Conservation (phyloP, 1,140 invertebrate species). For the Nymphalis io region DNA sequence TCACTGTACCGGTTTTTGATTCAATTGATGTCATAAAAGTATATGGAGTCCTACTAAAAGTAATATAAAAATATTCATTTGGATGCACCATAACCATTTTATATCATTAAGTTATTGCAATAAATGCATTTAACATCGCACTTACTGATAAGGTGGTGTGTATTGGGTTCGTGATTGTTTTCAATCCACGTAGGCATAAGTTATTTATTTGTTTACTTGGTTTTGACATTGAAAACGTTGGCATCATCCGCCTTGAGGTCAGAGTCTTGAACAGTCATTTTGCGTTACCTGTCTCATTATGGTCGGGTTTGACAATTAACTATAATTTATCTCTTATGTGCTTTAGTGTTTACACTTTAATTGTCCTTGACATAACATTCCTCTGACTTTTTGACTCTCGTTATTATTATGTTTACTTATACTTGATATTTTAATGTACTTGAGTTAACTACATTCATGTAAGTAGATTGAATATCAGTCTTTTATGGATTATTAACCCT, state of each 20-base stretch:
- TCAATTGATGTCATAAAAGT: too few relatives aligned
- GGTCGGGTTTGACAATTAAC: background rate
- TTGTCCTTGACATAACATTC: too few relatives aligned
- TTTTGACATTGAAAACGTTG: constrained; percentile 41
- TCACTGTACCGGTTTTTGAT: too few relatives aligned
- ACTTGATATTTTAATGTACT: too few relatives aligned
- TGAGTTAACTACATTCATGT: too few relatives aligned
- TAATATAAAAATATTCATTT: too few relatives aligned
- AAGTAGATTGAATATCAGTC: too few relatives aligned
- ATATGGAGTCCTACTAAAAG: too few relatives aligned
- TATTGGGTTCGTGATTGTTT: constrained; percentile 25
- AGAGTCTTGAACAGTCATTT: constrained; percentile 36
- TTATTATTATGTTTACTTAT: too few relatives aligned
- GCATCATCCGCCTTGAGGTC: constrained; percentile 39
- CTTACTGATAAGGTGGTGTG: constrained; percentile 27
- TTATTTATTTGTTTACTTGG: constrained; percentile 37
- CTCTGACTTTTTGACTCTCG: too few relatives aligned
- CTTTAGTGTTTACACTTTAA: too few relatives aligned
- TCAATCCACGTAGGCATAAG: constrained; percentile 12
- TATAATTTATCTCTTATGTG: background rate
- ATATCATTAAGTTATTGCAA: constrained; percentile 24
- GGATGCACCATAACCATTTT: background rate
- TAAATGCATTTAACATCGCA: constrained; percentile 30
- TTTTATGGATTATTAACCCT: too few relatives aligned
- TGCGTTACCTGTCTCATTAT: constrained; percentile 31